Conservation (phyloP, 2,797 vertebrate genomes). For the Tachyglossus aculeatus region DNA sequence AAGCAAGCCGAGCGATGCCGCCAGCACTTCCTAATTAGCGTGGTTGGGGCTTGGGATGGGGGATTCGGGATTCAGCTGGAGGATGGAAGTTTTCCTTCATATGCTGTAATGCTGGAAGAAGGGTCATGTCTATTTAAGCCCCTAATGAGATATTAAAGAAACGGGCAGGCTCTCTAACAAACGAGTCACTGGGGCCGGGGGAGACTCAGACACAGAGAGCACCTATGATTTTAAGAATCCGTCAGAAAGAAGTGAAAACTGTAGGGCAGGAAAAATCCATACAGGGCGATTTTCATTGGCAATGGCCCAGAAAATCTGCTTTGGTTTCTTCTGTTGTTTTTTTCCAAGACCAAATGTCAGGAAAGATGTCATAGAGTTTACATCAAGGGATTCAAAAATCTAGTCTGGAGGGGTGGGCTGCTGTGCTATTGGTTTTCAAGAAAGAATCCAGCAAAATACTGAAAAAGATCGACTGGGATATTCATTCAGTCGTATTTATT, state of each 20-base stretch:
- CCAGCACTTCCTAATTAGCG: conserved; percentile 41
- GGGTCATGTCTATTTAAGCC: conserved; percentile 31
- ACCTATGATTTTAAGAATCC: conserved; percentile 32
- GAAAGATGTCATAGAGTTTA: too few relatives aligned
- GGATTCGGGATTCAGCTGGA: background rate
- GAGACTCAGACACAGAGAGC: conserved; percentile 39
- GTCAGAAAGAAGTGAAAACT: conserved; percentile 7
- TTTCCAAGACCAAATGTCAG: background rate
- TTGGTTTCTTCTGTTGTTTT: conserved; percentile 5
- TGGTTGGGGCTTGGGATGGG: fast-evolving
- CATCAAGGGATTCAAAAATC: too few relatives aligned
- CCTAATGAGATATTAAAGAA: background rate
- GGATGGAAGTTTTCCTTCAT: background rate
- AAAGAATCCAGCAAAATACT: too few relatives aligned
- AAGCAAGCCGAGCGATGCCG: background rate
- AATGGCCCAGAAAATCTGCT: background rate
- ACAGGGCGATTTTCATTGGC: background rate
- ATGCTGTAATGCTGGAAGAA: conserved; percentile 43
- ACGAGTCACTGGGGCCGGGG: background rate
- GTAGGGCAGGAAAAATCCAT: conserved; percentile 22
- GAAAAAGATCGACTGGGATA: too few relatives aligned
- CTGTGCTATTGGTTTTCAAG: too few relatives aligned
- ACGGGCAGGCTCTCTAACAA: background rate
- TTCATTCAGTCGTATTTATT: too few relatives aligned
- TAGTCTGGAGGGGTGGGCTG: too few relatives aligned